phyloP scores from a whole-genome alignment of 2,888 invertebrate genomes.

The Drosophila hamatofila region DNA sequence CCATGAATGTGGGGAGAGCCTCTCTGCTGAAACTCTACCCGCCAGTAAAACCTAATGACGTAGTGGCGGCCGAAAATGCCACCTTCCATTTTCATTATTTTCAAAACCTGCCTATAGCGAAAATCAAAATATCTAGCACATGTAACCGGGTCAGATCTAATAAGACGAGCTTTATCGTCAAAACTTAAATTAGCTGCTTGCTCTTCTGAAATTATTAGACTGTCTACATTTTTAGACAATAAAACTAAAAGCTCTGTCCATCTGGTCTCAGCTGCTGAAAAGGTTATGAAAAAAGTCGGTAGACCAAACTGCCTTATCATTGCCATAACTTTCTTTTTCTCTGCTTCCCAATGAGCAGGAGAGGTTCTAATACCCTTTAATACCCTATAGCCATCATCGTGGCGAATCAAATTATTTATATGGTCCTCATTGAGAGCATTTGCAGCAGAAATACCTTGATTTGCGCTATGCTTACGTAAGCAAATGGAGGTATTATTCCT shows the following conservation, averaged over 20 bases:
- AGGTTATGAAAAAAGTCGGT: too few relatives aligned
- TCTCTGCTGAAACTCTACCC: not conserved
- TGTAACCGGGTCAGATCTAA: too few relatives aligned
- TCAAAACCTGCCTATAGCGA: too few relatives aligned
- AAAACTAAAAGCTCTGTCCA: too few relatives aligned
- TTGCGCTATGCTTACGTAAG: not conserved
- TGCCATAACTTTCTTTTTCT: not conserved
- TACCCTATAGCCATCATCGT: conserved; percentile 1
- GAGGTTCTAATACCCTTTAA: not conserved
- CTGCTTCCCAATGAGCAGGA: not conserved
- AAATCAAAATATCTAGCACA: too few relatives aligned
- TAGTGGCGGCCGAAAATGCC: not conserved
- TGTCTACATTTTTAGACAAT: too few relatives aligned
- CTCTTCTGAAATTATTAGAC: too few relatives aligned
- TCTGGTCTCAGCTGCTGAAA: too few relatives aligned
- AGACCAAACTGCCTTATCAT: too few relatives aligned
- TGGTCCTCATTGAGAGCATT: not conserved
- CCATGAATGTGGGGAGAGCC: too few relatives aligned
- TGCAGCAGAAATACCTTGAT: not conserved
- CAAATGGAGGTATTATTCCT: not conserved
- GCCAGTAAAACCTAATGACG: not conserved
- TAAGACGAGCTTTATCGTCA: too few relatives aligned
- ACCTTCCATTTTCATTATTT: not conserved
- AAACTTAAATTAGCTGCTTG: too few relatives aligned
- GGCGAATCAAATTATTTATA: not conserved